Conservation (phyloP, 2,888 invertebrate species). For the Hirtodrosophila trivittata region DNA sequence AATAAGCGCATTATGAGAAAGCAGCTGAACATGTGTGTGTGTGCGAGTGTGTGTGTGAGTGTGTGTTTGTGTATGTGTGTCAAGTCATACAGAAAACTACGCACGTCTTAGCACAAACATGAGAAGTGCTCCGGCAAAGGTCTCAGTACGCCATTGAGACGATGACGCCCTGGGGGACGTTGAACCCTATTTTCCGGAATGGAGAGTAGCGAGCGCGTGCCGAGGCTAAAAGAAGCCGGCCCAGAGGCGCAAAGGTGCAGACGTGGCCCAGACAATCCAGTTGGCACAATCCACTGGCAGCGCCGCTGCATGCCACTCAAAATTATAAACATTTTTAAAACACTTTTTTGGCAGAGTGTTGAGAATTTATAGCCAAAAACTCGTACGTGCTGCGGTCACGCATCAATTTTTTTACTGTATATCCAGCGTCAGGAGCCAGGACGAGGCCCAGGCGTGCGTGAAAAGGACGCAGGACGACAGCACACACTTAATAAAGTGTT, state of each 20-base stretch:
- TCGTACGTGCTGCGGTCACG: slow-evolving; percentile 75
- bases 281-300: slow-evolving; percentile 7
- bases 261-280: slow-evolving; percentile 57
- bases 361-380: slow-evolving; percentile 68
- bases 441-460: slow-evolving; percentile 44
- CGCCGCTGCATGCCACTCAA: slow-evolving; percentile 50
- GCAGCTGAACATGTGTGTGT: slow-evolving; percentile 16
- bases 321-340: slow-evolving; percentile 78
- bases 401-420: slow-evolving; percentile 53
- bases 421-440: background rate
- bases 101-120: slow-evolving; percentile 57
- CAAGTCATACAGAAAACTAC: slow-evolving; percentile 73
- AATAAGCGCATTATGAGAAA: slow-evolving; percentile 75
- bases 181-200: slow-evolving; percentile 49
- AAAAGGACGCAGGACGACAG: slow-evolving; percentile 42
- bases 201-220: slow-evolving; percentile 46
- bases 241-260: slow-evolving; percentile 69
- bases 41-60: slow-evolving; percentile 18
- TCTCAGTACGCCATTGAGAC: slow-evolving; percentile 62
- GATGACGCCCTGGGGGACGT: slow-evolving; percentile 70
- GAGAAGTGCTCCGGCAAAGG: slow-evolving; percentile 23
- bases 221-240: slow-evolving; percentile 44
- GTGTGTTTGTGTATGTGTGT: slow-evolving; percentile 31
- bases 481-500: slow-evolving; percentile 62
- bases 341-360: slow-evolving; percentile 61